Percentiles rank a stretch among this genome's conserved stretches.
These are phyloP conservation scores for Macaca nemestrina DNA, from an alignment of 2,113 vertebrate genomes.

Conservation along the genomic window DNA sequence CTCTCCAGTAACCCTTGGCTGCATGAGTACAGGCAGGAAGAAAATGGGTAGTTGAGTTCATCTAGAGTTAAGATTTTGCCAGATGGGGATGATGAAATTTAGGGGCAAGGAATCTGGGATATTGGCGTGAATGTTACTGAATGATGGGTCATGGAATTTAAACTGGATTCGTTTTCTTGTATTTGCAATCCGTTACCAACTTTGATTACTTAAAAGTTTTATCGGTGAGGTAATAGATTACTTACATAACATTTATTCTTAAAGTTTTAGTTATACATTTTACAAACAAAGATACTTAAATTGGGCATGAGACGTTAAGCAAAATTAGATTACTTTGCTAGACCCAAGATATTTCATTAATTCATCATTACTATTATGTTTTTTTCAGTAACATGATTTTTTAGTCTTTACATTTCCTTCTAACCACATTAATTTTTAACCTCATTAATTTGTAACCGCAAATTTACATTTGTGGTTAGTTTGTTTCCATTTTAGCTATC, in stretches of 20 bases:
- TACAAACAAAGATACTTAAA: neutral
- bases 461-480: neutral
- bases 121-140: neutral
- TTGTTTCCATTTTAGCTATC: neutral
- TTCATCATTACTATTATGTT: neutral
- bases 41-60: neutral
- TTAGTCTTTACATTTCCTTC: neutral
- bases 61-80: neutral
- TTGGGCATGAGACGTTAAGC: neutral
- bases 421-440: too few species aligned
- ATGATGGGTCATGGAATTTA: neutral
- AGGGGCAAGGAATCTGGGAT: neutral
- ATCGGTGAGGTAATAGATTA: neutral
- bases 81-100: neutral
- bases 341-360: neutral
- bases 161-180: neutral
- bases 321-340: neutral
- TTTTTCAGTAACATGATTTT: neutral
- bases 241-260: neutral
- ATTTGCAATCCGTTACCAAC: neutral
- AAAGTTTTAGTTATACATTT: neutral
- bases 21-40: neutral
- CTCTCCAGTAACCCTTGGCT: neutral
- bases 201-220: neutral
- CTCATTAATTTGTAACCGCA: too few species aligned